phyloP scores from a whole-genome alignment of 2,113 vertebrate genomes.

The Stercorarius parasiticus region DNA sequence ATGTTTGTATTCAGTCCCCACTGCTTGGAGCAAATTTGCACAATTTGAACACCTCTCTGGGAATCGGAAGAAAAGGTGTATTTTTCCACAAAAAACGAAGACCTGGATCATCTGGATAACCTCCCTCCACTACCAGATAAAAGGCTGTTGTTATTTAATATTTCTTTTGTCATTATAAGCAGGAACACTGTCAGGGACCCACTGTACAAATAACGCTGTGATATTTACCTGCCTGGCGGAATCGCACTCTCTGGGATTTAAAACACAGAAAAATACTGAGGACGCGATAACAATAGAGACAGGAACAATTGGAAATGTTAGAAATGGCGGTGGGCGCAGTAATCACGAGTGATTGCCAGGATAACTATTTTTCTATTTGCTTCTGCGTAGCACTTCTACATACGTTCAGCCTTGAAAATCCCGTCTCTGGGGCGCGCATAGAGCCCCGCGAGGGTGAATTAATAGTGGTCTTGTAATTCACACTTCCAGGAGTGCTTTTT shows the following conservation, averaged over 20 bases:
- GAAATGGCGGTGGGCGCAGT: fast-evolving
- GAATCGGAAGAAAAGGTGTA: background rate
- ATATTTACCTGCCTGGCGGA: background rate
- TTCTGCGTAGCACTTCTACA: background rate
- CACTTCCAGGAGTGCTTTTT: slow-evolving; percentile 26
- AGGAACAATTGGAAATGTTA: background rate
- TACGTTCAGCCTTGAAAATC: slow-evolving; percentile 31
- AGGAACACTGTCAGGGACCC: background rate
- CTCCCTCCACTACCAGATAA: background rate
- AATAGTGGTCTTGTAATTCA: slow-evolving; percentile 11
- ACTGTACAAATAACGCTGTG: background rate
- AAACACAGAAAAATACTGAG: background rate
- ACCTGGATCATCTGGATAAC: background rate
- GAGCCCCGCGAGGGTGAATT: background rate
- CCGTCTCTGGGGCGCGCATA: background rate
- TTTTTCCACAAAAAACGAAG: background rate
- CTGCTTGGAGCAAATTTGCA: background rate
- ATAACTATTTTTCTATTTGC: background rate
- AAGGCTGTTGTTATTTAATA: background rate
- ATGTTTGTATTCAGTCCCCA: background rate
- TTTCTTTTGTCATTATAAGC: background rate
- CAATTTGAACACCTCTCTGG: background rate
- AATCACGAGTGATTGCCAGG: background rate
- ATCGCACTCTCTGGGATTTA: background rate
- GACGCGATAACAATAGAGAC: background rate